Base-by-base conservation (phyloP, 2,113 vertebrate genomes). In the Syngnathus scovelli region DNA sequence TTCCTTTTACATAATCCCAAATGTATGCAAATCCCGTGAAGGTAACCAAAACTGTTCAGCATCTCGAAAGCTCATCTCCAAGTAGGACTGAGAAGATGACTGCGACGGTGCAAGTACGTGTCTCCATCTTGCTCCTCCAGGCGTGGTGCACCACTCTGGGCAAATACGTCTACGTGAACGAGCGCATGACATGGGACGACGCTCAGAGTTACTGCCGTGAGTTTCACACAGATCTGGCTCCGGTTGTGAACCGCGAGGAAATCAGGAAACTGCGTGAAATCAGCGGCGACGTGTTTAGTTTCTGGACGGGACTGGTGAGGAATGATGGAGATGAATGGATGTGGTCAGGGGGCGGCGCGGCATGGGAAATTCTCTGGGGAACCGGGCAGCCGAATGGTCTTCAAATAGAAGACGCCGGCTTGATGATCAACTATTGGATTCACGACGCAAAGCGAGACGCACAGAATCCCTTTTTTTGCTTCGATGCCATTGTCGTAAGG, bases 211-310 rank as follows among this genome's bases (percentile, higher is more conserved):
- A 67, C 71, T 84, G 80, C 64, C 66, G 9, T 12, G 0, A 0
- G 2, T 0, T 11, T 4, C 10, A 78, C 59, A 80, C 75, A 2
- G 83, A 82, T 55, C 69, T 83, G 62, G 82, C 86, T 37, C 69
- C 60, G 0, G 0, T 83, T 63, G 67, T 51, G 13, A 61, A 7
- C 0, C 0, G 0, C 0, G 2, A 27, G 0, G 76, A 83, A 46
- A 44, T 23, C 0, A 0, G 1, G 5, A 11, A 0, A 1, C 39
- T 81, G 6, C 0, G 0, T 6, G 0, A 11, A 10, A 9, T 68
- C 1, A 1, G 0, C 1, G 0, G 0, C 0, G 0, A 23, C 0
- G 1, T 0, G 3, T 0, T 0, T 1, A 0, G 2, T 0, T 19
- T 0, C 5, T 85, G 79, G 77, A 63, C 75, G 0, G 83, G 83